Evolutionary conservation across 2,888 invertebrate genomes (phyloP).

Genomic region (Lacanobia wlatinum): DNA sequence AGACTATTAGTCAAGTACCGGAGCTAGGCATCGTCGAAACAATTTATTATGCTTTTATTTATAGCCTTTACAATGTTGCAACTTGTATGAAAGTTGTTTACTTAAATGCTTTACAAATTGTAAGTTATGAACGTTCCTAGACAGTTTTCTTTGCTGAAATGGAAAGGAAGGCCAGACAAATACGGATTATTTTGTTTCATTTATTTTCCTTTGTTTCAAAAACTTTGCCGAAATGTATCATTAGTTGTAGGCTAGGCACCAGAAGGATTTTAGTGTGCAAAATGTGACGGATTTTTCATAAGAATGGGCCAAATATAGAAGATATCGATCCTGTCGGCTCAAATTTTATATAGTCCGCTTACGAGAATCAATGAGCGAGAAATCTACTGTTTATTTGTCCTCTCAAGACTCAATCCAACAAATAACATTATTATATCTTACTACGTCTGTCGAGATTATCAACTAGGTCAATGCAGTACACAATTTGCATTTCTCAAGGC

Average conservation of each 20-base stretch:
- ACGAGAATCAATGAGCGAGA: neutral
- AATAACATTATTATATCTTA: slow-evolving; percentile 36
- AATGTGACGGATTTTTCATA: too few relatives aligned
- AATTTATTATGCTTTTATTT: slow-evolving; percentile 41
- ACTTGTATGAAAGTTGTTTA: slow-evolving; percentile 31
- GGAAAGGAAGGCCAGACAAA: neutral
- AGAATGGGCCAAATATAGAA: too few relatives aligned
- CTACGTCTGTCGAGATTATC: slow-evolving; percentile 55
- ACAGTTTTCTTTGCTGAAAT: slow-evolving; percentile 12
- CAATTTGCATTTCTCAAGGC: slow-evolving; percentile 66
- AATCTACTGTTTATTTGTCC: slow-evolving; percentile 19
- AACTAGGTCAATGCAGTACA: slow-evolving; percentile 68
- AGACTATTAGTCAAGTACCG: slow-evolving; percentile 45
- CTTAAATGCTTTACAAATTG: slow-evolving; percentile 20
- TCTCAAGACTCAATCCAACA: neutral
- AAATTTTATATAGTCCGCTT: neutral
- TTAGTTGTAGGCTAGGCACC: neutral
- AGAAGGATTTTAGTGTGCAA: too few relatives aligned
- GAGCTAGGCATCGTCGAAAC: slow-evolving; percentile 21
- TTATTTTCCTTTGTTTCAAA: too few relatives aligned
- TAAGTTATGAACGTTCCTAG: neutral
- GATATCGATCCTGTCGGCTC: too few relatives aligned
- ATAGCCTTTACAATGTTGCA: slow-evolving; percentile 24
- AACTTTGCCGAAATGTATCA: neutral
- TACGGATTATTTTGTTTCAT: neutral